Percentiles rank a stretch among this genome's conserved stretches.
Conservation (phyloP, 2,797 vertebrate species). For the Alca torda region DNA sequence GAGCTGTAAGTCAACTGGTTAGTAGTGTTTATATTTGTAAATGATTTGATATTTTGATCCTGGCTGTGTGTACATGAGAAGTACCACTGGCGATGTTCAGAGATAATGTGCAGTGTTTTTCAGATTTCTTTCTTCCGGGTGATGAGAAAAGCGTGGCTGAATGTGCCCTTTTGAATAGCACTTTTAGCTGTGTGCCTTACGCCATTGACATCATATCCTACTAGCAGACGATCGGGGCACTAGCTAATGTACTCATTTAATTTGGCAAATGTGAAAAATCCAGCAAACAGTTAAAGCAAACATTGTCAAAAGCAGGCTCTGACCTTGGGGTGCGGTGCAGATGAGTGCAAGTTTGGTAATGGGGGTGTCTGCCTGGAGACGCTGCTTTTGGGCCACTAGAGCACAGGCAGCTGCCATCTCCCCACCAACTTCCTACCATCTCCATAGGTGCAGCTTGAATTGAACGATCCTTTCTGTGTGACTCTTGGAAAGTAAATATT, state of each 20-base stretch:
- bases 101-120: neutral
- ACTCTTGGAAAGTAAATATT: neutral
- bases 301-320: neutral
- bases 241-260: neutral
- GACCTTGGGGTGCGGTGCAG: neutral
- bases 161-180: neutral
- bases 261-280: neutral
- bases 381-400: neutral
- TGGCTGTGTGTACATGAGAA: neutral
- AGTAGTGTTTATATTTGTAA: slow-evolving; percentile 26
- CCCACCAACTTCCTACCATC: neutral
- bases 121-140: neutral
- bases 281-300: neutral
- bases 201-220: neutral
- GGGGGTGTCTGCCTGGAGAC: neutral
- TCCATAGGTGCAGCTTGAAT: neutral
- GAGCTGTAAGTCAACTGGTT: slow-evolving; percentile 4
- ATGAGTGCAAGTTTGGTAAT: neutral
- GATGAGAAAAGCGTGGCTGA: neutral
- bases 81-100: neutral
- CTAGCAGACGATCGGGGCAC: neutral
- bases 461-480: neutral
- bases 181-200: neutral
- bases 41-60: slow-evolving; percentile 37
- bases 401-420: neutral